phyloP scores from a whole-genome alignment of 2,113 vertebrate genomes.

The Oplegnathus fasciatus region DNA sequence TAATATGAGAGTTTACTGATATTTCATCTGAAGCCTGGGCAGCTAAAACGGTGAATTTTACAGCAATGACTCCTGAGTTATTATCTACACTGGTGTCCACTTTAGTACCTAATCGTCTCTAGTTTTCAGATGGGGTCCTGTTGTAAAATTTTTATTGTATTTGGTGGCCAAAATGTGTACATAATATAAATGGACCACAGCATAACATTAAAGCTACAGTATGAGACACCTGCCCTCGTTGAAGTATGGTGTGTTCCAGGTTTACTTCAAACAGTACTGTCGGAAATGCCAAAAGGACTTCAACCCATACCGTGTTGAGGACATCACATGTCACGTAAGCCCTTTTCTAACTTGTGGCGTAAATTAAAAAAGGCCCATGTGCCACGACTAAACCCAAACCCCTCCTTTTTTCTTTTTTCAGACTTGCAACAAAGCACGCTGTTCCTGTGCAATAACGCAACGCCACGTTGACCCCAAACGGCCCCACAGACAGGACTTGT shows the following conservation, averaged over 20 bases:
- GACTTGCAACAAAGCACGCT: conserved; percentile 94
- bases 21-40: not conserved
- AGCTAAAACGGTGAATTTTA: not conserved
- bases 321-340: conserved; percentile 95
- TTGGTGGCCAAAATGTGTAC: not conserved
- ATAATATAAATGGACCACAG: too few relatives aligned
- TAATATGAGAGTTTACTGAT: not conserved
- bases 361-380: not conserved
- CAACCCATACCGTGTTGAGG: conserved; percentile 96
- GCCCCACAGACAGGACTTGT: conserved; percentile 96
- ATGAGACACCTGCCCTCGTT: not conserved
- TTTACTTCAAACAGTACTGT: conserved; percentile 98
- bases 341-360: accelerated
- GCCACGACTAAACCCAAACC: accelerated
- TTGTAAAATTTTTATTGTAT: not conserved
- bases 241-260: conserved; percentile 78
- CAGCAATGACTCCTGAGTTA: not conserved
- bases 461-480: conserved; percentile 96
- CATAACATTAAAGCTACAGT: not conserved
- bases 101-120: not conserved
- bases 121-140: not conserved
- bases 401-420: conserved; percentile 56
- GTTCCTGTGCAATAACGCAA: conserved; percentile 89
- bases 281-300: conserved; percentile 95
- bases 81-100: not conserved